Base-by-base conservation (phyloP, 64 coral and sea anemone species). In the Orbicella faveolata region DNA sequence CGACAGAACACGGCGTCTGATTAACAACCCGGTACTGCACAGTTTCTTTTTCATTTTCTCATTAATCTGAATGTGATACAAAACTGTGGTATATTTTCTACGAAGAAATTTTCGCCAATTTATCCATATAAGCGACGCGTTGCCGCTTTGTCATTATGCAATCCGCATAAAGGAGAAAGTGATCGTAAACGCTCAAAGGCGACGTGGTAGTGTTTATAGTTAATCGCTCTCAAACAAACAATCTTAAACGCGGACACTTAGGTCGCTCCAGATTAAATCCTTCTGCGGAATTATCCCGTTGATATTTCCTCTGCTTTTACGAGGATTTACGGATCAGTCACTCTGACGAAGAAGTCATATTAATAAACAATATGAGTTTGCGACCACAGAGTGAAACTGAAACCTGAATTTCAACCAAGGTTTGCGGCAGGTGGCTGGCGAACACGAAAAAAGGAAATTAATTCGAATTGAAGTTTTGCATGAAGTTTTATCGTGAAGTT, bases 141-240 rank as follows among this genome's bases (percentile, higher is more conserved):
- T 52, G 63, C 44, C 57, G 20, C 14, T 10, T 23, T 73, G 44
- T 85, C 70, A 33, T 23, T 51, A 72, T 14, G 51, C 51, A 3
- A 52, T 85, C 63, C 44, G 35, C 36, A 13, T 25, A 36, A 37
- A 83, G 61, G 16, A 64, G 59, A 26, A 26, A 72, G 44, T 39
- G 36, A 73, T 72, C 72, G 70, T 73, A 20, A 66, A 70, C n/a
- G n/a, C 3, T 23, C n/a, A 25, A 70, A 70, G 1, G 21, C 21
- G 67, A 70, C 25, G 23, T 37, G 5, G 36, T 52, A 37, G 44
- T 73, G 65, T 81, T 81, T 85, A 65, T 25, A 52, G 21, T 85
- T 85, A 72, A 65, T 52, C 82, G 37, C 65, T 5, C 36, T 37
- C 65, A 72, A 85, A 85, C 65, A 85, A 85, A 73, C 39, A 37